Base-by-base conservation (phyloP, 2,113 vertebrate genomes). In the Neogale vison region DNA sequence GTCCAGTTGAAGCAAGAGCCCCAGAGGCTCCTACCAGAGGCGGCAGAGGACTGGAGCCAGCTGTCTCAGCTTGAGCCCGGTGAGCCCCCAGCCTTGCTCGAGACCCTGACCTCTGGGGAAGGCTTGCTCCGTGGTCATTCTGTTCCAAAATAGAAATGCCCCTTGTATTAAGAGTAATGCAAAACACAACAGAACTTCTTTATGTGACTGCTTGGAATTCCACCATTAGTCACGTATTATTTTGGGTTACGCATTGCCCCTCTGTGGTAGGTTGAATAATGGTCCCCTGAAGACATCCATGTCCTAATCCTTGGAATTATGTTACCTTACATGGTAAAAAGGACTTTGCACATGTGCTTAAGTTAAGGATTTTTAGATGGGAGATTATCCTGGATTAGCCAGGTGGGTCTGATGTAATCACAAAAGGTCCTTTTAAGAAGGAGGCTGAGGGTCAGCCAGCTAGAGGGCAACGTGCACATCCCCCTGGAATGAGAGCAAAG, bases 121-220 rank as follows among this genome's bases (percentile, higher is more conserved):
- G 83, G 39, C 52, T 59, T 31, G 23, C 57, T 34, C 65, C 4
- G 8, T 71, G 65, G 59, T 72, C 65, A 12, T 45, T 67, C 59
- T 74, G 50, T 80, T 42, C 83, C 83, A 92, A 97, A 89, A 72
- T 14, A 89, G 93, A 86, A 92, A 87, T 47, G 61, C 72, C 47
- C 24, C 39, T 29, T 63, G 39, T 42, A 31, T 42, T 13, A 79
- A 42, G 12, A 57, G 21, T 17, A n/a, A 85, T 4, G 69, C 34
- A 65, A 80, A 50, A 76, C 65, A 85, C 65, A 86, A 21, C 72
- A 76, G 39, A 93, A 77, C 42, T 45, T 36, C 55, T 20, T 61
- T 31, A 23, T 24, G 9, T 57, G 85, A 57, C 29, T 55, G 61
- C 67, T 57, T 80, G 47, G 77, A 94, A 92, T 63, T 20, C 74